Evolutionary conservation across 2,797 vertebrate species (phyloP), one percentile per base, ranked within the genome.

Genomic region (Alca torda): DNA sequence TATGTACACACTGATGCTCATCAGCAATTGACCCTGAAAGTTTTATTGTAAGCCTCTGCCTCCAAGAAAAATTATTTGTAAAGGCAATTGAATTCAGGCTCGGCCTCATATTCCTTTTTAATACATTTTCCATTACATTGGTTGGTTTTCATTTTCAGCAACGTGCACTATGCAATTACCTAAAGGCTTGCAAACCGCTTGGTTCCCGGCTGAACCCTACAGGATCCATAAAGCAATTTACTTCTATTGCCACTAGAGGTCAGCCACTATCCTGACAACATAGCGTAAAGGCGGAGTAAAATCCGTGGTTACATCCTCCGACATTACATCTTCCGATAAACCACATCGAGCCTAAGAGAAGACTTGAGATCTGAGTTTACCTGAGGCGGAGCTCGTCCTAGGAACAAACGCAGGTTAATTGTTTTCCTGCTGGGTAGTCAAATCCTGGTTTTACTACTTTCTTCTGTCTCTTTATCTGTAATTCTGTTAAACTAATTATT

Each of bases 171-270:
- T 2, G 33, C 33, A 54, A 39, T 35, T 61, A 48, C 43, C 23
- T 31, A 28, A 50, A 54, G 7, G 2, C 9, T 50, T 9, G 33
- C 41, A 19, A 54, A 33, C 4, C 9, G 1, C 67, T 13, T 8
- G 46, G 11, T 11, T 76, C 35, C 10, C 64, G 3, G 51, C 9
- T 2, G 39, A 68, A 6, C 6, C 11, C 5, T 4, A 24, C 1
- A 5, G 17, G 56, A 63, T 26, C 51, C 54, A 16, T 7, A 4
- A 3, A 56, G 61, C 72, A 76, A 77, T 61, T 59, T 21, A 12
- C 5, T 1, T 4, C 26, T 53, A 3, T 5, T 43, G 69, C 95
- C 96, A 63, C 84, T 59, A 94, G 97, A 96, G 95, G 96, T 91
- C 97, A 97, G 93, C 20, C 91, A 35, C 75, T 81, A 9, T 30